Percentiles rank a stretch among this genome's conserved stretches.
These are phyloP conservation scores for Chaetodon auriga DNA, from an alignment of 2,113 vertebrate genomes.

Conservation along the genomic window DNA sequence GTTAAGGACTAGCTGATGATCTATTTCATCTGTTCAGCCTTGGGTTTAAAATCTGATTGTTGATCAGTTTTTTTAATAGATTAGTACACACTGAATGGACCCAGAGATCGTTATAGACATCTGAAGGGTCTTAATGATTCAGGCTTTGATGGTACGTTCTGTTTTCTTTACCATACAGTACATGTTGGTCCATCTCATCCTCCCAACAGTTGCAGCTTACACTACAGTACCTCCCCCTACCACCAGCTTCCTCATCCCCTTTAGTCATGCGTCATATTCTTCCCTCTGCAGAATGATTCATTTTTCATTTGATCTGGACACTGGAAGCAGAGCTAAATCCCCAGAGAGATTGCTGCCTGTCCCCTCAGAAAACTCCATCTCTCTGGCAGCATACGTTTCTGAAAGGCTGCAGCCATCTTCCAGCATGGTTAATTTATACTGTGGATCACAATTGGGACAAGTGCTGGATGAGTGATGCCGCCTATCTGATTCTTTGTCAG, in stretches of 20 bases:
- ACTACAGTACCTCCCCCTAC: constrained; percentile 24
- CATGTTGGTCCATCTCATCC: constrained; percentile 9
- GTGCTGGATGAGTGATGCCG: constrained; percentile 58
- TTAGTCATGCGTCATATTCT: constrained; percentile 64
- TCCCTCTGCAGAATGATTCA: constrained; percentile 54
- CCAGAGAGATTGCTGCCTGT: constrained; percentile 50
- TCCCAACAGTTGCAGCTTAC: constrained; percentile 42
- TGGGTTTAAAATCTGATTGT: no score
- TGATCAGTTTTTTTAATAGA: no score
- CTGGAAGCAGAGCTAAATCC: constrained; percentile 56
- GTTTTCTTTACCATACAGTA: not conserved
- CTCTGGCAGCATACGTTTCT: not conserved
- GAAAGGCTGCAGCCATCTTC: constrained; percentile 35
- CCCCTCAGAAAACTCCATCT: constrained; percentile 48
- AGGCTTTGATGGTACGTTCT: not conserved
- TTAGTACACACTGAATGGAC: no score
- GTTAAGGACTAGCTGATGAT: no score
- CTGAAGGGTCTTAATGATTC: not conserved
- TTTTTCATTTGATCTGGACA: constrained; percentile 75
- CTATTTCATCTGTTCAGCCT: no score
- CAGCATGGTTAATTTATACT: constrained; percentile 58
- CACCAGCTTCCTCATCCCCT: constrained; percentile 56
- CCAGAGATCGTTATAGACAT: no score
- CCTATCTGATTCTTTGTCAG: constrained; percentile 42
- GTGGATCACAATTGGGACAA: constrained; percentile 44